Percentiles rank a stretch among this genome's conserved stretches.
phyloP scores from a whole-genome alignment of 2,888 invertebrate species.

The Poecilobothrus nobilitatus region DNA sequence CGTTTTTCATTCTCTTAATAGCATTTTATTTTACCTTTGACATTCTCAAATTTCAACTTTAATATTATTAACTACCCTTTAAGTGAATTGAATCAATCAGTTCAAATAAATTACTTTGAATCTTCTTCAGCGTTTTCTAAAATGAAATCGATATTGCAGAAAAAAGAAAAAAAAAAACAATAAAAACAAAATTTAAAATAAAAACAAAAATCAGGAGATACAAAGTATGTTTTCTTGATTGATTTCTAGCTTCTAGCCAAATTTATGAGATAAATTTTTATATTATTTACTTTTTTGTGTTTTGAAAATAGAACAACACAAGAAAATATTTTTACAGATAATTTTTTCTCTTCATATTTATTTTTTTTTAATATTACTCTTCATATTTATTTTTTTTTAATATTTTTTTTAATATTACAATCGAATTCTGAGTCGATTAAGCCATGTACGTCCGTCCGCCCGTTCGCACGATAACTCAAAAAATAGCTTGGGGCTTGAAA shows the following conservation, averaged over 20 bases:
- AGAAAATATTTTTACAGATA: too few species aligned
- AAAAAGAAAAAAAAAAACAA: neutral
- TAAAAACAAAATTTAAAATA: neutral
- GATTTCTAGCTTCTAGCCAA: neutral
- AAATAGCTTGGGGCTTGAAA: too few species aligned
- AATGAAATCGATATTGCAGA: neutral
- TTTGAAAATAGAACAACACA: too few species aligned
- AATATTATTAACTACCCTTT: neutral
- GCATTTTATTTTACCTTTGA: neutral
- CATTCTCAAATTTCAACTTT: neutral
- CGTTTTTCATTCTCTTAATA: too few species aligned
- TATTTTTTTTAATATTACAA: too few species aligned
- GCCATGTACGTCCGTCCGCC: too few species aligned
- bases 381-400: too few species aligned
- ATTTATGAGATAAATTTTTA: neutral
- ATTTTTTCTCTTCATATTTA: too few species aligned
- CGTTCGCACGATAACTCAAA: too few species aligned
- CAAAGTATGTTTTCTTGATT: neutral
- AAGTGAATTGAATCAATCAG: conserved; percentile 1
- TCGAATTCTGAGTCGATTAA: too few species aligned
- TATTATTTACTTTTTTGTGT: neutral
- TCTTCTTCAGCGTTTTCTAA: neutral
- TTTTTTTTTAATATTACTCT: too few species aligned
- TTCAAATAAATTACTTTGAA: neutral
- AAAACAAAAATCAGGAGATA: neutral